Conservation (phyloP, 1,140 invertebrate species). For the Helicoverpa armigera region DNA sequence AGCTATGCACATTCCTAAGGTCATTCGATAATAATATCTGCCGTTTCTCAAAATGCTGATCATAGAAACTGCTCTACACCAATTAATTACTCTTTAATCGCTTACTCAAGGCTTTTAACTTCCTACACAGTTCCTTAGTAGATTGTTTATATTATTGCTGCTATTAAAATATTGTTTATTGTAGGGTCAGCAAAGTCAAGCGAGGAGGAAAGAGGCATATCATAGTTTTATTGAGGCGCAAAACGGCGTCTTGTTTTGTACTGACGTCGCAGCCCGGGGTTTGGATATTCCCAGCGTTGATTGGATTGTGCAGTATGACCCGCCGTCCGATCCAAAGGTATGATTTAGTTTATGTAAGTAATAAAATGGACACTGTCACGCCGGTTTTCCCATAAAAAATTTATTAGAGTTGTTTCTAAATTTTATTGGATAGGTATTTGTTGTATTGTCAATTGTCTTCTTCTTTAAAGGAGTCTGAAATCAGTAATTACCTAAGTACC, state of each 20-base stretch:
- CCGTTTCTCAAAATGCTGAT: not conserved
- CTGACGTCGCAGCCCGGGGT: constrained; percentile 95
- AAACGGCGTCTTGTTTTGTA: constrained; percentile 91
- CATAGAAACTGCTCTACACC: constrained; percentile 15
- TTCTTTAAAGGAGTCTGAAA: too few species aligned
- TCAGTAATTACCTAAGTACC: too few species aligned
- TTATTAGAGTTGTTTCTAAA: too few species aligned
- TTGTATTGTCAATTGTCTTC: too few species aligned
- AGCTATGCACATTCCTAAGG: too few species aligned
- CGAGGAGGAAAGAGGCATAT: constrained; percentile 93
- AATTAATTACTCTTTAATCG: not conserved
- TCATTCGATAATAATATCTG: not conserved
- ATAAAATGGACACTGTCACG: not conserved
- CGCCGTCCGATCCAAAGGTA: constrained; percentile 82
- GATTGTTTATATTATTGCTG: not conserved
- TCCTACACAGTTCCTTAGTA: not conserved
- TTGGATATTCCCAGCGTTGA: constrained; percentile 91
- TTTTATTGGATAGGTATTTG: too few species aligned
- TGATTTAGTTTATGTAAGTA: not conserved
- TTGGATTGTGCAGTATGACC: constrained; percentile 68
- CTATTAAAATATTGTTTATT: constrained; percentile 39
- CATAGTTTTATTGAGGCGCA: constrained; percentile 89
- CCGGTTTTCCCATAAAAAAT: not conserved
- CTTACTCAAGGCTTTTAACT: not conserved
- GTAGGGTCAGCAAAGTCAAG: constrained; percentile 94